A percentile compares a stretch with the other conserved stretches of the same genome.
Evolutionary conservation across 2,113 vertebrate genomes (phyloP).

Genomic region (Egretta garzetta): DNA sequence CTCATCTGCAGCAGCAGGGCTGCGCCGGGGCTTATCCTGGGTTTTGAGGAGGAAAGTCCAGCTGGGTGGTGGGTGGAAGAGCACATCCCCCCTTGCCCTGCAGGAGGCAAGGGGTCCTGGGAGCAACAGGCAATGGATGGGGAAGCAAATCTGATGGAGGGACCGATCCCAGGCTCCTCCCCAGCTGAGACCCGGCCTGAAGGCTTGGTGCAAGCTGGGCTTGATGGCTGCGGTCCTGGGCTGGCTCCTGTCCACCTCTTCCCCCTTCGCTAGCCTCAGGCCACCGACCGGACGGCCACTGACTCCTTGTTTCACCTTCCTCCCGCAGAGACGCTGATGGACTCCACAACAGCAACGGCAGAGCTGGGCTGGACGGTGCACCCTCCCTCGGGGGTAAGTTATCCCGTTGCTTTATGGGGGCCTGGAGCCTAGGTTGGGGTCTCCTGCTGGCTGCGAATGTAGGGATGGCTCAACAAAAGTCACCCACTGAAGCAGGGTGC

Average conservation of each 20-base stretch:
- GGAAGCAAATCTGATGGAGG: background rate
- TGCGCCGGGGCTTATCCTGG: background rate
- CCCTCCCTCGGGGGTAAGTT: slow-evolving; percentile 90
- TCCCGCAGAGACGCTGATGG: slow-evolving; percentile 91
- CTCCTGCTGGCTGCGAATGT: accelerated
- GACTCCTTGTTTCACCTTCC: slow-evolving; percentile 36
- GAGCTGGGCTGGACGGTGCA: slow-evolving; percentile 94
- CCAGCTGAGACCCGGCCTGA: background rate
- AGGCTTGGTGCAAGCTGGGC: background rate
- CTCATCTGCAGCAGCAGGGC: background rate
- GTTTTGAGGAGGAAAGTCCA: background rate
- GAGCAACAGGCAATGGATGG: background rate
- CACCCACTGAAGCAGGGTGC: background rate
- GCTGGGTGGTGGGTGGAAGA: background rate
- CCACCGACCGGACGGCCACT: background rate
- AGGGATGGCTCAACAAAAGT: background rate
- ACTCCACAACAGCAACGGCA: slow-evolving; percentile 94
- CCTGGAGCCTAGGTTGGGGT: background rate
- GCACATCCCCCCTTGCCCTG: accelerated
- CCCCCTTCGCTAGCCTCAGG: background rate
- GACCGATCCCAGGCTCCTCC: background rate
- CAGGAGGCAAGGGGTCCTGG: background rate
- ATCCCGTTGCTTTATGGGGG: accelerated
- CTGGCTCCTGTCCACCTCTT: background rate
- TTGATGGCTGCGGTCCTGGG: background rate